Evolutionary conservation across 2,888 invertebrate genomes (phyloP), one percentile per base, ranked within the genome.

Genomic region (Morinoia aosen): DNA sequence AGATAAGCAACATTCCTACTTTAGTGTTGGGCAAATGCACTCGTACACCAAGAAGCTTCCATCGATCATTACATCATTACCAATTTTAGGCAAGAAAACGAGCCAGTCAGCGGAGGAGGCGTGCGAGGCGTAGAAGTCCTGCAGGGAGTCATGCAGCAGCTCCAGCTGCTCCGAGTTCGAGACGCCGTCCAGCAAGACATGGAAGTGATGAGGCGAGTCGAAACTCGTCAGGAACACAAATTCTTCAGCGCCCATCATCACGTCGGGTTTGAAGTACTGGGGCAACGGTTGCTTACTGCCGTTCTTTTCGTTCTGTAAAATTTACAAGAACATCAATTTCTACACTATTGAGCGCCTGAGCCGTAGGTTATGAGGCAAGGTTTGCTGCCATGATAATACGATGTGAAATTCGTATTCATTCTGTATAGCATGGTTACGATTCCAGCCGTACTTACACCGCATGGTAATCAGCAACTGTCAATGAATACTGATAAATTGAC

Each of bases 121-220:
- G 57, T 48, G 57, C 57, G 93, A 93, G 39, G 93, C 39, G 58
- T 57, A 93, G 93, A 93, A 93, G 57, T 93, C 48, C 57, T 93
- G 93, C n/a, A 93, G 93, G 11, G 93, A 56, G 57, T 57, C 57
- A 33, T 57, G 57, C 93, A 93, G 93, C 19, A 57, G 56, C 33
- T 57, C 93, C 11, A 93, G 58, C 33, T 93, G 93, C 56, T 93
- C 93, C 58, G 93, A 93, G 93, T 93, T 57, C 8, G 33, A 33
- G 57, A 48, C 57, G n/a, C 93, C 93, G 33, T 57, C 93, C 57
- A 93, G 57, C 57, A 93, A 8, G 19, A 93, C 93, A 10, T 93
- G 93, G 57, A 93, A 93, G 33, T 93, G 93, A 57, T 93, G 93
- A 93, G 93, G 93, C 11, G 93, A 93, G 93, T 93, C 93, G 33